Conservation (phyloP, 2,888 invertebrate species). For the Nephrotoma flavescens region DNA sequence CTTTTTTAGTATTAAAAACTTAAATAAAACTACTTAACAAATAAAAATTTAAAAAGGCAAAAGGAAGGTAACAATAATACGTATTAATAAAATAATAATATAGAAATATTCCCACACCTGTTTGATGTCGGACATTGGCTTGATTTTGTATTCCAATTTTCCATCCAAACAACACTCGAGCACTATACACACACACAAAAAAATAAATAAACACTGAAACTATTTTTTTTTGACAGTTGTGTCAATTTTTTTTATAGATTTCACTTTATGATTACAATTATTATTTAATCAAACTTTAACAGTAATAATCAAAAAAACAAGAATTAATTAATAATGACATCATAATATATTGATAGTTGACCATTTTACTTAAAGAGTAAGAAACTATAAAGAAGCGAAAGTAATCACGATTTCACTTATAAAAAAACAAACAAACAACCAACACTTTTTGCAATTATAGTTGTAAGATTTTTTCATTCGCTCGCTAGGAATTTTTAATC, state of each 20-base stretch:
- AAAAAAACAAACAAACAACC: background rate
- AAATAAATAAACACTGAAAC: background rate
- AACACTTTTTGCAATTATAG: background rate
- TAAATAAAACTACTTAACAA: background rate
- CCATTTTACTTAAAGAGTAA: background rate
- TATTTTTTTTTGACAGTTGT: background rate
- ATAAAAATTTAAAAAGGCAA: background rate
- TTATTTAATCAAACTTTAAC: background rate
- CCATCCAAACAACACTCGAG: background rate
- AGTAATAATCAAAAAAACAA: background rate
- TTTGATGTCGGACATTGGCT: conserved; percentile 2
- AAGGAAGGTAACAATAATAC: background rate
- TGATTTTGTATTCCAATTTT: background rate
- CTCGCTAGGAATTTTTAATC: background rate
- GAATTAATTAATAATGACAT: background rate
- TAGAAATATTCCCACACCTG: conserved; percentile 1
- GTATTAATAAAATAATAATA: background rate
- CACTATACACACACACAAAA: background rate
- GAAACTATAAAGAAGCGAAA: conserved; percentile 2
- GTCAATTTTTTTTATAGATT: conserved; percentile 1
- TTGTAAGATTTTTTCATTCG: background rate
- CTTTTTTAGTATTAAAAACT: background rate
- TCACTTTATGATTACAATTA: background rate
- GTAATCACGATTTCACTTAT: conserved; percentile 2
- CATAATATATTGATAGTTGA: background rate